These are phyloP conservation scores for Autographa pulchrina DNA, from an alignment of 2,888 invertebrate genomes.

Conservation along the genomic window DNA sequence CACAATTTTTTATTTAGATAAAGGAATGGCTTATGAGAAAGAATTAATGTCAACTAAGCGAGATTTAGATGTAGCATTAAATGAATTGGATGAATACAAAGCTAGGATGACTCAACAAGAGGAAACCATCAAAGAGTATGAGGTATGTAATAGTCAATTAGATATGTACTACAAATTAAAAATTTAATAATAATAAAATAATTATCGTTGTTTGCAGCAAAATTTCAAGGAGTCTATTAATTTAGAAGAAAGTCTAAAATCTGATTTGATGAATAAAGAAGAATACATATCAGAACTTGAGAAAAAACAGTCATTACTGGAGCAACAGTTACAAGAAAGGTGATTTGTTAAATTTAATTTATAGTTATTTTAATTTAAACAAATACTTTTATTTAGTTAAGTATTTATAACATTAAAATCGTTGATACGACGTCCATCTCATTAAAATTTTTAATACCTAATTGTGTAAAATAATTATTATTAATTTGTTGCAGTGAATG, in stretches of 20 bases:
- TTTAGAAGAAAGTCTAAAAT: conserved; percentile 66
- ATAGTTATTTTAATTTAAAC: no score
- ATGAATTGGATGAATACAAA: conserved; percentile 70
- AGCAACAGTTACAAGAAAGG: conserved; percentile 76
- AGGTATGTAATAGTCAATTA: conserved; percentile 63
- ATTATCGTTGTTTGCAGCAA: conserved; percentile 57
- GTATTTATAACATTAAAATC: no score
- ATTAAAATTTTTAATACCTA: no score
- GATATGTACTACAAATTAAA: neutral
- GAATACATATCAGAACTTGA: conserved; percentile 74
- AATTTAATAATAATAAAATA: neutral
- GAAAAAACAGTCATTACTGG: conserved; percentile 67
- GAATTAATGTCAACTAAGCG: conserved; percentile 64
- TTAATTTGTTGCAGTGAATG: conserved; percentile 68
- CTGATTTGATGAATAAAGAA: conserved; percentile 69
- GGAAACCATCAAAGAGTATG: conserved; percentile 69
- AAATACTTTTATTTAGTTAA: no score
- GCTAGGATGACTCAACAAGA: conserved; percentile 64
- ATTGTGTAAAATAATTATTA: no score
- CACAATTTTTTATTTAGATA: conserved; percentile 53
- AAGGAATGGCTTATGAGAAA: conserved; percentile 45
- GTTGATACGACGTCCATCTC: no score
- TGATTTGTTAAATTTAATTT: conserved; percentile 32
- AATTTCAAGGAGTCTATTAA: conserved; percentile 67
- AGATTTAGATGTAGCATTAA: conserved; percentile 66